Evolutionary conservation across 2,113 vertebrate species (phyloP).

Genomic region (Blennius ocellaris): DNA sequence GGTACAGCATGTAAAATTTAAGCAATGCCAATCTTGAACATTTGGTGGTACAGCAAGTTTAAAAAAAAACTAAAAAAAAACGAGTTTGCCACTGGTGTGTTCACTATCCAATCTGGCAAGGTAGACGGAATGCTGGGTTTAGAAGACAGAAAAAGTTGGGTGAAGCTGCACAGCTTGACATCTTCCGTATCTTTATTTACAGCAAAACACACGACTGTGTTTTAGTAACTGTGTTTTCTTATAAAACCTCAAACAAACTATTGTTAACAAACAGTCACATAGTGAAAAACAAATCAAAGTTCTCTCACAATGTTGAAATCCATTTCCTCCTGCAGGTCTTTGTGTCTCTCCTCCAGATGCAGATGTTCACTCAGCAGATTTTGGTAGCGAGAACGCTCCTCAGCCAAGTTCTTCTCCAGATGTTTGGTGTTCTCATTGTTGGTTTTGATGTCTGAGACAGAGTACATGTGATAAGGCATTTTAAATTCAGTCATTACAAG

Average conservation of each 20-base stretch:
- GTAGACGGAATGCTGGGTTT: no score
- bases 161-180: no score
- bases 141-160: no score
- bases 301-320: conserved; percentile 83
- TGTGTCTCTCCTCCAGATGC: conserved; percentile 90
- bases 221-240: not conserved
- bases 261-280: not conserved
- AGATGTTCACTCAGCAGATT: conserved; percentile 94
- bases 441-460: conserved; percentile 84
- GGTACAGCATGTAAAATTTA: no score
- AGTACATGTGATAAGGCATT: conserved; percentile 2
- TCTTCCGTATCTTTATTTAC: no score
- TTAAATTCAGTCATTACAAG: not conserved
- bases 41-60: no score
- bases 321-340: conserved; percentile 91
- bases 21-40: no score
- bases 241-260: no score
- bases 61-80: no score
- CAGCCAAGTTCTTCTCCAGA: conserved; percentile 89
- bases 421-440: conserved; percentile 86
- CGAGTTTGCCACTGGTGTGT: no score
- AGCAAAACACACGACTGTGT: no score
- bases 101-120: no score
- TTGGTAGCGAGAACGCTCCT: conserved; percentile 92
- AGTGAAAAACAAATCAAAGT: not conserved